Evolutionary conservation across 2,888 invertebrate species (phyloP).

Genomic region (Ormia ochracea): DNA sequence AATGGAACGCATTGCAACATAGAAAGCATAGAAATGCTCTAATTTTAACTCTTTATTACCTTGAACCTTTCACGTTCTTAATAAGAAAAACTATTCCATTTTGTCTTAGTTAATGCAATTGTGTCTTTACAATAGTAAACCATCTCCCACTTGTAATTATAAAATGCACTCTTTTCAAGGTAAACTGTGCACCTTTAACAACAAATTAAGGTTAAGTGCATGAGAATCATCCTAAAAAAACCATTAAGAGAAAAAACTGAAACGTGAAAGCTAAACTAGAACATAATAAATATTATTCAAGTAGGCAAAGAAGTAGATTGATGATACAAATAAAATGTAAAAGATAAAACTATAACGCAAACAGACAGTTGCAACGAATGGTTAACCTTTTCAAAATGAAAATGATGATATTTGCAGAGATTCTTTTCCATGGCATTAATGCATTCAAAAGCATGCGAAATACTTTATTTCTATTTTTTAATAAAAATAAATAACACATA

Average conservation of each 20-base stretch:
- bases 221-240: conserved; percentile 54
- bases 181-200: conserved; percentile 49
- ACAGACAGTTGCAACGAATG: conserved; percentile 31
- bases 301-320: conserved; percentile 53
- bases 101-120: neutral
- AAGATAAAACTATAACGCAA: conserved; percentile 20
- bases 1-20: too few relatives aligned
- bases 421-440: neutral
- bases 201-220: conserved; percentile 62
- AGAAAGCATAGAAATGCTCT: too few relatives aligned
- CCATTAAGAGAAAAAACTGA: neutral
- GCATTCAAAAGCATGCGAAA: conserved; percentile 33
- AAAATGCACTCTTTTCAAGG: conserved; percentile 44
- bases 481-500: conserved; percentile 38
- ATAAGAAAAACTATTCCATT: neutral
- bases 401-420: neutral
- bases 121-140: neutral
- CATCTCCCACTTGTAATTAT: conserved; percentile 50
- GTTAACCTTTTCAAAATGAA: conserved; percentile 51
- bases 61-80: conserved; percentile 12
- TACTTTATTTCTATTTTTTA: conserved; percentile 28
- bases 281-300: conserved; percentile 57
- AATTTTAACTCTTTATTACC: neutral
- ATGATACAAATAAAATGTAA: conserved; percentile 16
- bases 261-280: conserved; percentile 42